These are phyloP conservation scores for Chelon labrosus DNA, from an alignment of 2,797 vertebrate genomes.

Conservation along the genomic window DNA sequence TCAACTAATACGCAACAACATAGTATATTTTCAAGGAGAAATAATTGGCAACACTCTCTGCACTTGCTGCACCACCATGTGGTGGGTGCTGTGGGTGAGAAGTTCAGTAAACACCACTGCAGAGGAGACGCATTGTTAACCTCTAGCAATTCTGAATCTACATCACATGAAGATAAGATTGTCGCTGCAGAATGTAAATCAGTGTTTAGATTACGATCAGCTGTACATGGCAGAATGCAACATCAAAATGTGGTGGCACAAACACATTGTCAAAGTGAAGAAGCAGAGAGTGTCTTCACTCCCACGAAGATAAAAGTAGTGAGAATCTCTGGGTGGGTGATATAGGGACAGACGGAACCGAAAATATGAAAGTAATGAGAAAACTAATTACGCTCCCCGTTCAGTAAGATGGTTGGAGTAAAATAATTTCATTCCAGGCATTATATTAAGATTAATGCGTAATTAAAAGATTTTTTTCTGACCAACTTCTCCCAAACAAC, in stretches of 20 bases:
- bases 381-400: background rate
- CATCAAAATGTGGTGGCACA: conserved; percentile 6
- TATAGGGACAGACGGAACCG: background rate
- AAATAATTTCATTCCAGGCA: conserved; percentile 1
- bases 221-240: conserved; percentile 17
- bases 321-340: background rate
- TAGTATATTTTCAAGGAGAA: conserved; percentile 6
- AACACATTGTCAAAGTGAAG: background rate
- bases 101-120: conserved; percentile 10
- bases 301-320: background rate
- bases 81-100: conserved; percentile 24
- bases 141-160: conserved; percentile 48
- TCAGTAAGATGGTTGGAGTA: background rate
- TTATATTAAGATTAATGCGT: background rate
- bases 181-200: conserved; percentile 40
- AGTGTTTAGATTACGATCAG: conserved; percentile 29
- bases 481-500: background rate
- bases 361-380: background rate
- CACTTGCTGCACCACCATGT: conserved; percentile 4
- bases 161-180: conserved; percentile 43
- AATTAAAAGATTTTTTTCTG: background rate
- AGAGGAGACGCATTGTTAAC: conserved; percentile 42
- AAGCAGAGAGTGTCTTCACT: background rate
- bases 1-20: conserved; percentile 1
- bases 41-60: conserved; percentile 22